phyloP scores from a whole-genome alignment of 2,797 vertebrate genomes.

The Tragopan temminckii region DNA sequence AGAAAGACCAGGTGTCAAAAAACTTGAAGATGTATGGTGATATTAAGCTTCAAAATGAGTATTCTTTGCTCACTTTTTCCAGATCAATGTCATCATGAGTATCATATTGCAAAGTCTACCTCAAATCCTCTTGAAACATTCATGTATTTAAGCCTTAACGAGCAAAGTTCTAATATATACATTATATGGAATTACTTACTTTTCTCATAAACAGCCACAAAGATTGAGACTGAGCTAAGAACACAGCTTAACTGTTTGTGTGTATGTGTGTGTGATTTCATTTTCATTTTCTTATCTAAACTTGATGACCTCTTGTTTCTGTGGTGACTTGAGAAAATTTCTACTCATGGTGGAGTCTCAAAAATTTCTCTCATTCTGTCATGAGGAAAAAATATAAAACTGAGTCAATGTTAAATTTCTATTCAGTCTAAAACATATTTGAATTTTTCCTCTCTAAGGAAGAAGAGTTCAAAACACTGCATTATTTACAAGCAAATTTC shows the following conservation, averaged over 20 bases:
- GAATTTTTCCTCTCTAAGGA: not conserved
- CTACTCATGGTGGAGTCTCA: not conserved
- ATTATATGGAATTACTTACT: not conserved
- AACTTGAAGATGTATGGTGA: rapidly evolving
- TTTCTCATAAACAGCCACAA: not conserved
- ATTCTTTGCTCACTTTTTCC: not conserved
- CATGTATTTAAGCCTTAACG: not conserved
- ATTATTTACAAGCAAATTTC: not conserved
- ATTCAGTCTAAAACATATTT: not conserved
- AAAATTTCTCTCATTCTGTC: not conserved
- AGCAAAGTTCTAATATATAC: not conserved
- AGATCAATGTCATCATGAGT: not conserved
- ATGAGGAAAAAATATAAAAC: not conserved
- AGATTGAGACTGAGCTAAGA: not conserved
- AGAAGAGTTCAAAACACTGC: not conserved
- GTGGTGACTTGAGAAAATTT: not conserved
- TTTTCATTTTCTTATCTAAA: not conserved
- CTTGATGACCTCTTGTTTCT: not conserved
- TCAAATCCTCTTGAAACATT: not conserved
- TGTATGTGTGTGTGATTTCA: not conserved
- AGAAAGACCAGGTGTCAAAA: not conserved
- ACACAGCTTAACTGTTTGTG: not conserved
- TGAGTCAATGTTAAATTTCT: not conserved
- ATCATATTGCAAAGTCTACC: not conserved
- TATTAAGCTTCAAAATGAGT: not conserved